Percentiles rank a stretch among this genome's conserved stretches.
Evolutionary conservation across 1,140 invertebrate species (phyloP).

Genomic region (Magallana angulata): DNA sequence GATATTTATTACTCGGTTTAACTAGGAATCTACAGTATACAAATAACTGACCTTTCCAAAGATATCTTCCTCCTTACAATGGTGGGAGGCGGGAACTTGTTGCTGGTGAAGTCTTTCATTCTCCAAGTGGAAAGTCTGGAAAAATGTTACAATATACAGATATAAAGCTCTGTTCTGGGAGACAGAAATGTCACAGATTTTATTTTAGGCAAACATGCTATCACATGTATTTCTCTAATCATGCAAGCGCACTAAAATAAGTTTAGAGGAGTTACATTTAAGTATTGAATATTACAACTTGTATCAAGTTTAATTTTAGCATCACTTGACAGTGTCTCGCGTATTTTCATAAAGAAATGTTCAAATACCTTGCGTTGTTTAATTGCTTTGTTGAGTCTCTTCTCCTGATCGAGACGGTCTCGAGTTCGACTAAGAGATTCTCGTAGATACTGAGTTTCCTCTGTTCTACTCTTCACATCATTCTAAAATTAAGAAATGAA

Average conservation of each 20-base stretch:
- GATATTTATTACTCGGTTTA: neutral
- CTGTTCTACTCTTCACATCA: constrained; percentile 73
- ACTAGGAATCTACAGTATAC: no score
- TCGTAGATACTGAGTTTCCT: constrained; percentile 77
- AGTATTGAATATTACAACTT: no score
- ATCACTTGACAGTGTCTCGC: no score
- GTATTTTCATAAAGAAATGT: neutral
- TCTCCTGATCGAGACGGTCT: constrained; percentile 77
- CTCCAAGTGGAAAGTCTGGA: constrained; percentile 77
- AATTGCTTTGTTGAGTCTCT: constrained; percentile 77
- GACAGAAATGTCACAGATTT: no score
- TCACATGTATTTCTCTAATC: no score
- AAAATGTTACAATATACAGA: neutral
- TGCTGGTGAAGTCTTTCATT: constrained; percentile 68
- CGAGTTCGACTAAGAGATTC: constrained; percentile 76
- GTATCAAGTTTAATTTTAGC: no score
- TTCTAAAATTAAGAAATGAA: constrained; percentile 64
- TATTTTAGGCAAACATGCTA: no score
- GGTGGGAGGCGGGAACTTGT: constrained; percentile 55
- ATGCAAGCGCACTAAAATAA: no score
- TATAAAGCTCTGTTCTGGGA: no score
- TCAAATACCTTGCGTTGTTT: constrained; percentile 77
- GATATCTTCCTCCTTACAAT: constrained; percentile 58
- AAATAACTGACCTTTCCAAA: constrained; percentile 47
- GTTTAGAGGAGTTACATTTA: no score